Evolutionary conservation across 1,140 invertebrate species (phyloP), one percentile per base, ranked within the genome.

Genomic region (Formica exsecta): DNA sequence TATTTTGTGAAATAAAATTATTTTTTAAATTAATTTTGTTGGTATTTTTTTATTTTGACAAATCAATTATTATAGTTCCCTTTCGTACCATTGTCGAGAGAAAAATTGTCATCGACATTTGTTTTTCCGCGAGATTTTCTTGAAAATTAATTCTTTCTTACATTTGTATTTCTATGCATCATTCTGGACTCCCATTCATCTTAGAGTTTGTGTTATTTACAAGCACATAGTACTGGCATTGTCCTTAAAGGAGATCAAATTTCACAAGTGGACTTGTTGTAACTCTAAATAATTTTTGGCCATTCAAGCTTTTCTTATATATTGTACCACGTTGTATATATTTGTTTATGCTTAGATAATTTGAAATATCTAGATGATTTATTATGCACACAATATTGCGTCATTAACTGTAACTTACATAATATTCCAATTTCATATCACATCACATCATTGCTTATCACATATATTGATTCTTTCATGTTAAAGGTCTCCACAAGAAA

Each of bases 211-310:
- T 32, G n/a, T 13, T 25, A 29, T 51, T 66, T 66, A 51, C 11
- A 38, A 77, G 2, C 41, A 11, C 9, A 9, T 11, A 59, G 13
- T 5, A 38, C 25, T 36, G 75, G 32, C 75, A 51, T 66, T 66
- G 51, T 51, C 61, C 61, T 36, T 79, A 66, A 79, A 66, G 29
- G n/a, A 79, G 22, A 79, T 44, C 2, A n/a, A 79, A 79, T 66
- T 29, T 51, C 75, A 44, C 75, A 38, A 66, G 66, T 65, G 61
- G 41, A 77, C 25, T 29, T 65, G 22, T 25, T 44, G 8, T 25
- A 44, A 77, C 13, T 57, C 16, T 5, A 36, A 0, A 38, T 29
- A n/a, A 76, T 25, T 36, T 16, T 77, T 22, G 61, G 8, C 74
- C 19, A 57, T 32, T 77, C 44, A 32, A 48, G 44, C 19, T 2